phyloP scores from a whole-genome alignment of 2,113 vertebrate genomes.

The Colistium nudipinnis region DNA sequence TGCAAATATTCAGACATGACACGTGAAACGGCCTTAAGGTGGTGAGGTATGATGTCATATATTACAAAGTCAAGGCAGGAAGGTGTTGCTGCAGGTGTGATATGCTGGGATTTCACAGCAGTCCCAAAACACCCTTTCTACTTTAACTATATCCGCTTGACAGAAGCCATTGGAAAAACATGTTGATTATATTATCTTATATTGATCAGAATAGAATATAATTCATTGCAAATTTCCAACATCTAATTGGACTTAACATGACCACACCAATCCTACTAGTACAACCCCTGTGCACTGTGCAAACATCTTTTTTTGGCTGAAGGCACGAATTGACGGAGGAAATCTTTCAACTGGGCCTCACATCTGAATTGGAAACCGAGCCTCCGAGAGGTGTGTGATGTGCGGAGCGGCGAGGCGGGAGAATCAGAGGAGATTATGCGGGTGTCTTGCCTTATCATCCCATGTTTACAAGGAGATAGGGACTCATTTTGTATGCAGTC shows the following conservation, averaged over 20 bases:
- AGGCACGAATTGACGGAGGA: slow-evolving; percentile 48
- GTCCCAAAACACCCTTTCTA: slow-evolving; percentile 10
- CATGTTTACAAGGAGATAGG: slow-evolving; percentile 62
- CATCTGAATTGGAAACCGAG: slow-evolving; percentile 56
- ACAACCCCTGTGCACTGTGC: too few species aligned
- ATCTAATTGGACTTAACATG: too few species aligned
- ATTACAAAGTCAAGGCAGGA: too few species aligned
- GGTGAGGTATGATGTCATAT: too few species aligned
- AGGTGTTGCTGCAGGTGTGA: too few species aligned
- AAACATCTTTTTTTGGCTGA: slow-evolving; percentile 39
- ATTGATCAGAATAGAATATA: too few species aligned
- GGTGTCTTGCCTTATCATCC: slow-evolving; percentile 56
- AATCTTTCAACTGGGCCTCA: slow-evolving; percentile 51
- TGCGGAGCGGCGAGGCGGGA: slow-evolving; percentile 9
- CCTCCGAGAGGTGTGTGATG: slow-evolving; percentile 45
- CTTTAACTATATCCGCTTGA: slow-evolving; percentile 5
- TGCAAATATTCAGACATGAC: too few species aligned
- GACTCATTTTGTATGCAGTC: slow-evolving; percentile 48
- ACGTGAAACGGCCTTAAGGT: too few species aligned
- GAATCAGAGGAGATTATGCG: slow-evolving; percentile 63
- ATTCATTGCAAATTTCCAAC: too few species aligned
- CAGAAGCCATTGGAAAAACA: slow-evolving; percentile 16
- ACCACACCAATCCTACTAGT: too few species aligned
- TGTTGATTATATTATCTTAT: too few species aligned
- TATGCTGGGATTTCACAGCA: slow-evolving; percentile 23